Evolutionary conservation across 30 jellyfish, hydroid and myxozoan species (phyloP).

Genomic region (Sanderia malayensis): DNA sequence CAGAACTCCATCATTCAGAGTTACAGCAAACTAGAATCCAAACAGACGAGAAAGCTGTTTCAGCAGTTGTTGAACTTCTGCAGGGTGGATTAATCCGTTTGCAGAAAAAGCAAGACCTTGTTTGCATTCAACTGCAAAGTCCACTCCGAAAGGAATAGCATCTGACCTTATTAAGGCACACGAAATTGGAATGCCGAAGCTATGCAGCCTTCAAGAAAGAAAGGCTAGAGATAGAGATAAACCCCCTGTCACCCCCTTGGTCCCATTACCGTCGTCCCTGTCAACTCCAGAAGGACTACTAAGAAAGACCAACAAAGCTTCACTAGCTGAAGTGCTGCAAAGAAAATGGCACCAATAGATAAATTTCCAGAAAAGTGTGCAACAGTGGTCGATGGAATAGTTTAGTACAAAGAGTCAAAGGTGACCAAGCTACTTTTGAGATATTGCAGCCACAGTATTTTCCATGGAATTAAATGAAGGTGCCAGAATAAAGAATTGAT

Average conservation of each 20-base stretch:
- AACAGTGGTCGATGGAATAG: background rate
- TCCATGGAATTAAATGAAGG: conserved; percentile 1
- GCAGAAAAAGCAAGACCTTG: conserved; percentile 5
- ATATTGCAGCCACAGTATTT: background rate
- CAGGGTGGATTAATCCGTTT: conserved; percentile 4
- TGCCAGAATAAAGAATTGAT: background rate
- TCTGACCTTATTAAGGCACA: conserved; percentile 9
- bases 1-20: conserved; percentile 2
- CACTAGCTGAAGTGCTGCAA: conserved; percentile 5
- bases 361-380: background rate
- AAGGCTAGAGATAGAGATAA: conserved; percentile 14
- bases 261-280: conserved; percentile 1
- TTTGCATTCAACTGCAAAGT: conserved; percentile 2
- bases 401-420: background rate
- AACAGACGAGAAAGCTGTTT: conserved; percentile 1
- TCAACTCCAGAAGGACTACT: conserved; percentile 4
- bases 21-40: conserved; percentile 2
- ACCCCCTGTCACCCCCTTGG: conserved; percentile 12
- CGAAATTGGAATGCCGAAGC: conserved; percentile 16
- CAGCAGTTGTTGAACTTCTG: conserved; percentile 3
- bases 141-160: conserved; percentile 5
- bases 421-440: conserved; percentile 3
- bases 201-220: conserved; percentile 19
- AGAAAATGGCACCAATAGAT: conserved; percentile 1
- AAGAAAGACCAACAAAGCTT: conserved; percentile 1